Base-by-base conservation (phyloP, 2,113 vertebrate species). In the Calyptommatus sinebrachiatus region DNA sequence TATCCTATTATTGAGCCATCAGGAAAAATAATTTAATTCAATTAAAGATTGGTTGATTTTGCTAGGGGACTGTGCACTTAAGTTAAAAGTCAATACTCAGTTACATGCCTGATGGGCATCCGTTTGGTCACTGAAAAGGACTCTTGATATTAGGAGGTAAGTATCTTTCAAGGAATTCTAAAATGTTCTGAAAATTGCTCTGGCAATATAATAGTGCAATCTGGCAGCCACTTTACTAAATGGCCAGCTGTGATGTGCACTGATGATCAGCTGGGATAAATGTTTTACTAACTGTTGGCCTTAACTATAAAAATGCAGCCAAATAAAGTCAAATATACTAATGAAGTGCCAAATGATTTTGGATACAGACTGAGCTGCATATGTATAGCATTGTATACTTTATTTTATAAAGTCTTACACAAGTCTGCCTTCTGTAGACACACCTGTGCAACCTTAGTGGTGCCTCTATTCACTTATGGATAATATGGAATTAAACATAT, bases 161-260 rank as follows among this genome's bases (percentile, higher is more conserved):
- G 11, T 8, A 10, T n/a, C 12, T 69, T 78, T 12, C 76, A 31
- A 26, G 11, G 22, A 57, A 12, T 60, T 20, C 50, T 70, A 29
- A 53, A 14, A 67, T 69, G 65, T 22, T 2, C 46, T 68, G 46
- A 69, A 68, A 67, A 77, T 77, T 77, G 69, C 35, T 78, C 73
- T 70, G 60, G 76, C 14, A 60, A 14, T 16, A 60, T 31, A 60
- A 78, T 31, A 24, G 48, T 31, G 29, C 28, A 60, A 69, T 35
- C 22, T 29, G 46, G 63, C 22, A 78, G 50, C 21, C 29, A 53
- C 29, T 78, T 68, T 7, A 26, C 31, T 41, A 28, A 29, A 78
- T 26, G 18, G 48, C 22, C 48, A 78, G 14, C 48, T 60, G 48
- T 53, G 26, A 35, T 78, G 63, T 24, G n/a, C 14, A 57, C 53